Conservation (phyloP, 2,888 invertebrate genomes). For the Watsonalla cultraria region DNA sequence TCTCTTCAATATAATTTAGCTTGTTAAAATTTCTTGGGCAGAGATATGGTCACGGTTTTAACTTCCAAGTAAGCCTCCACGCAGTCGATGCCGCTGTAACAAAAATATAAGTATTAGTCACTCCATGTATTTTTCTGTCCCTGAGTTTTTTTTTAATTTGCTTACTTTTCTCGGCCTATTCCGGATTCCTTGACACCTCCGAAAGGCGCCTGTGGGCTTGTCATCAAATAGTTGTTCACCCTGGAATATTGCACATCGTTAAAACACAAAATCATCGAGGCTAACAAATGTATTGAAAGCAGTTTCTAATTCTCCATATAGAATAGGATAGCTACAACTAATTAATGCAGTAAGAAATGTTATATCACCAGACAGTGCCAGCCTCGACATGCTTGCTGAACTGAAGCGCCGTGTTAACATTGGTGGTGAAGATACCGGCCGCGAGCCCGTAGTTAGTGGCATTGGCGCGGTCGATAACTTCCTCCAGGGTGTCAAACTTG, state of each 20-base stretch:
- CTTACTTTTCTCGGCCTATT: conserved; percentile 77
- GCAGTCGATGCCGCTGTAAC: conserved; percentile 82
- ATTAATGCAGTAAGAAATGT: too few species aligned
- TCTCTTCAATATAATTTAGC: too few species aligned
- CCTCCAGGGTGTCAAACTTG: conserved; percentile 87
- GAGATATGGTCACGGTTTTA: conserved; percentile 82
- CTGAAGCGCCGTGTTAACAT: conserved; percentile 86
- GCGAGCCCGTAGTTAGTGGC: conserved; percentile 89
- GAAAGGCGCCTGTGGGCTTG: conserved; percentile 85
- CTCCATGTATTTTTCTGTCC: background rate
- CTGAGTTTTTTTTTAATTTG: conserved; percentile 9
- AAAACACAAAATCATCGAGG: too few species aligned
- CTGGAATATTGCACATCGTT: conserved; percentile 16
- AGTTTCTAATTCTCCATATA: too few species aligned
- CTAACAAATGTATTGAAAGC: background rate
- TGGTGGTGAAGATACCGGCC: conserved; percentile 88
- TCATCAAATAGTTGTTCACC: conserved; percentile 79
- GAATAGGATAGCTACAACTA: too few species aligned
- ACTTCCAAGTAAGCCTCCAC: conserved; percentile 85
- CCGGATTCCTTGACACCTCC: conserved; percentile 93
- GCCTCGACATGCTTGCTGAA: conserved; percentile 87
- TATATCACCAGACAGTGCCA: conserved; percentile 84
- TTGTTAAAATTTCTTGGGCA: conserved; percentile 47
- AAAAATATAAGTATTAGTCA: conserved; percentile 6
- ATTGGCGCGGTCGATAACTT: conserved; percentile 91